These are phyloP conservation scores for Neotoxoptera formosana DNA, from an alignment of 1,140 invertebrate species.

Conservation along the genomic window DNA sequence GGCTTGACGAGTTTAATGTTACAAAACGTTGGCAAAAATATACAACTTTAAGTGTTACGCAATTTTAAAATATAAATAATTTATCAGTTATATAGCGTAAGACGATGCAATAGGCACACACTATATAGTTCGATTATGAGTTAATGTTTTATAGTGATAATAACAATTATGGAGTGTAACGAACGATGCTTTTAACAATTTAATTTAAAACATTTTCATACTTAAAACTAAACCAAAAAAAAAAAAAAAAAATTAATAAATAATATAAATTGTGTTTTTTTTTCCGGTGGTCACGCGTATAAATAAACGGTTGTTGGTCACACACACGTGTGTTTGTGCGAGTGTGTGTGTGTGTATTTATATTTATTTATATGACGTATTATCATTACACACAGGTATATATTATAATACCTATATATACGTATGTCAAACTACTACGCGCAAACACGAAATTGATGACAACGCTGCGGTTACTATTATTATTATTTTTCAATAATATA, in stretches of 20 bases:
- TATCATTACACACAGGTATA: not conserved
- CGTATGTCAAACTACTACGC: not conserved
- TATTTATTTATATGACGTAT: not conserved
- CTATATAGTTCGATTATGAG: not conserved
- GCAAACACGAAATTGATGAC: not conserved
- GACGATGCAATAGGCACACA: too few relatives aligned
- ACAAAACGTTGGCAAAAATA: not conserved
- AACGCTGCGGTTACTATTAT: not conserved
- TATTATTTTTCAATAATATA: slow-evolving; percentile 12
- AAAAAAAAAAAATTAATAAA: too few relatives aligned
- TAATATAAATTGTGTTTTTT: not conserved
- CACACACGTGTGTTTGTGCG: not conserved
- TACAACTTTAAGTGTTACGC: not conserved
- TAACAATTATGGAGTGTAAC: not conserved
- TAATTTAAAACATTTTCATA: too few relatives aligned
- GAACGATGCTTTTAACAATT: not conserved
- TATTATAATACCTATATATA: too few relatives aligned
- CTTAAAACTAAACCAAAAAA: not conserved
- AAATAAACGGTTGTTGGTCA: not conserved
- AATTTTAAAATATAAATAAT: not conserved
- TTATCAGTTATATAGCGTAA: not conserved
- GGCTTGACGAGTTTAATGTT: not conserved
- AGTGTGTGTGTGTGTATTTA: not conserved
- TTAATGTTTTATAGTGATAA: not conserved
- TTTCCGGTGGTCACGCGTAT: not conserved